A percentile compares a stretch with the other conserved stretches of the same genome.
These are phyloP conservation scores for Cephus nigrinus DNA, from an alignment of 2,888 invertebrate species.

Conservation along the genomic window DNA sequence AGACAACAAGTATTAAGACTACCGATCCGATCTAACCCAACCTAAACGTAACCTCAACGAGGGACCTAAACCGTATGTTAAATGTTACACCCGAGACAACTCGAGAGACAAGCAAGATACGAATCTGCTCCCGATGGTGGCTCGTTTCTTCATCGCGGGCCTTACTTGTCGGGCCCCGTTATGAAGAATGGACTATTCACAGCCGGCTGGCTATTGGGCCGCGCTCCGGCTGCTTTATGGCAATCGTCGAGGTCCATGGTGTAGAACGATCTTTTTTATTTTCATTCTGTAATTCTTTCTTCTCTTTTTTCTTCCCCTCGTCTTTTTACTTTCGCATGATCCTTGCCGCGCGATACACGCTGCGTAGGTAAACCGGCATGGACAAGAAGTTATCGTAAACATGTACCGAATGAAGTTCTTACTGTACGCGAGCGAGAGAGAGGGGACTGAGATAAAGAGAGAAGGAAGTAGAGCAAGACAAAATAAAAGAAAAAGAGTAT, in stretches of 20 bases:
- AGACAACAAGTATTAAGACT: neutral
- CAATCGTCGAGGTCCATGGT: neutral
- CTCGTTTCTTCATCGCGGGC: neutral
- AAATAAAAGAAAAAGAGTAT: neutral
- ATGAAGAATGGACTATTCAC: neutral
- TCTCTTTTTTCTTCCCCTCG: neutral
- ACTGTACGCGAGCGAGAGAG: slow-evolving; percentile 7
- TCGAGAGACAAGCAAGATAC: neutral
- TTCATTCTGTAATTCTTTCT: neutral
- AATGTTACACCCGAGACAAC: neutral
- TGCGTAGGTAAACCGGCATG: neutral
- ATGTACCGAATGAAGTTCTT: neutral
- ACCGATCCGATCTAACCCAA: neutral
- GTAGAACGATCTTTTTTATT: neutral
- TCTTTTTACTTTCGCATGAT: neutral
- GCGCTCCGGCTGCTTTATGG: neutral
- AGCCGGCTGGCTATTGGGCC: neutral
- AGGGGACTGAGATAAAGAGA: slow-evolving; percentile 7
- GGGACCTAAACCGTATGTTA: neutral
- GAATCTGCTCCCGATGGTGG: neutral
- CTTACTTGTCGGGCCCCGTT: neutral
- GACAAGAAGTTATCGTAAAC: neutral
- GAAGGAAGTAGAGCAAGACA: slow-evolving; percentile 1
- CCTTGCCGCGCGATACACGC: neutral
- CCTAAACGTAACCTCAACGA: neutral